phyloP scores from a whole-genome alignment of 1,140 invertebrate species.

The Caenorhabditis elegans region WBcel235 BX284603.4:5411001-5411500 shows the following conservation, averaged over 20 bases:
- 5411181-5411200: too few species aligned
- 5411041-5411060: neutral
- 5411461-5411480: neutral
- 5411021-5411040: neutral
- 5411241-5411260: conserved; percentile 6
- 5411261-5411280: conserved; percentile 21
- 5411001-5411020: neutral
- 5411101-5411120: conserved; percentile 1
- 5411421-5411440: conserved; percentile 33
- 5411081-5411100: neutral
- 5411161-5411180: too few species aligned
- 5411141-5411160: neutral
- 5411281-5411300: neutral
- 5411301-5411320: neutral
- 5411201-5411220: neutral
- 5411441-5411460: neutral
- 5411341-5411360: neutral
- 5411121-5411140: neutral
- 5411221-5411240: neutral
- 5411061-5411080: neutral
- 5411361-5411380: neutral
- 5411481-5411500: neutral
- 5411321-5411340: conserved; percentile 1
- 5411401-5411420: neutral
- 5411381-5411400: neutral